These are phyloP conservation scores for Neoitamus cyanurus DNA, from an alignment of 2,888 invertebrate genomes.

Conservation along the genomic window DNA sequence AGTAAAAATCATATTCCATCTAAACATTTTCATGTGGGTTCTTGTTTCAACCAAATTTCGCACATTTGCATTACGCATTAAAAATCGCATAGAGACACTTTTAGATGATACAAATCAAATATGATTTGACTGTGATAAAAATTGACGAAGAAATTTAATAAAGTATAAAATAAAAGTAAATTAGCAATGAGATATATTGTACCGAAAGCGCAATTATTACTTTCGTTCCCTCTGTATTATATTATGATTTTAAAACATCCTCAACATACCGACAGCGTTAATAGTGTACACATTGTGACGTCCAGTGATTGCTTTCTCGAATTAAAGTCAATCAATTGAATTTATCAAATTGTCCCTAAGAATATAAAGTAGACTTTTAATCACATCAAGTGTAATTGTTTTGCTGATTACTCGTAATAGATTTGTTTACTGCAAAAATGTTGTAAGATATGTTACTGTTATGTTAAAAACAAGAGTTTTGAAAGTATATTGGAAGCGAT, in stretches of 20 bases:
- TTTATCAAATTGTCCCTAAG: background rate
- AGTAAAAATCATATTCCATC: slow-evolving; percentile 28
- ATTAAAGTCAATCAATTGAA: background rate
- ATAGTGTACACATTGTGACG: background rate
- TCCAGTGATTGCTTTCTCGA: background rate
- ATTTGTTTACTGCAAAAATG: background rate
- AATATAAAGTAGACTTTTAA: background rate
- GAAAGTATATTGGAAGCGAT: background rate
- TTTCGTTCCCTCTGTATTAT: background rate
- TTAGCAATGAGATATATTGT: slow-evolving; percentile 24
- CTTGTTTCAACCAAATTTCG: slow-evolving; percentile 22
- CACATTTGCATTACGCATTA: background rate
- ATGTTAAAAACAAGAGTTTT: background rate
- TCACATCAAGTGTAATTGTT: slow-evolving; percentile 1
- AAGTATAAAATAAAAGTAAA: slow-evolving; percentile 14
- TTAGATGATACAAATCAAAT: slow-evolving; percentile 63
- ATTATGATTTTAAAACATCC: slow-evolving; percentile 42
- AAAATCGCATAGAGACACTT: slow-evolving; percentile 10
- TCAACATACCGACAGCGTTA: slow-evolving; percentile 5
- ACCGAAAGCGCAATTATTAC: slow-evolving; percentile 3
- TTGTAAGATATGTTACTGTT: background rate
- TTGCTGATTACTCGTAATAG: background rate
- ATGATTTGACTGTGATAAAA: slow-evolving; percentile 67
- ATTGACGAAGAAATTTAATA: slow-evolving; percentile 32
- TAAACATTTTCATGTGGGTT: background rate